These are phyloP conservation scores for Priocnemis perturbator DNA, from an alignment of 2,888 invertebrate species.

Conservation along the genomic window DNA sequence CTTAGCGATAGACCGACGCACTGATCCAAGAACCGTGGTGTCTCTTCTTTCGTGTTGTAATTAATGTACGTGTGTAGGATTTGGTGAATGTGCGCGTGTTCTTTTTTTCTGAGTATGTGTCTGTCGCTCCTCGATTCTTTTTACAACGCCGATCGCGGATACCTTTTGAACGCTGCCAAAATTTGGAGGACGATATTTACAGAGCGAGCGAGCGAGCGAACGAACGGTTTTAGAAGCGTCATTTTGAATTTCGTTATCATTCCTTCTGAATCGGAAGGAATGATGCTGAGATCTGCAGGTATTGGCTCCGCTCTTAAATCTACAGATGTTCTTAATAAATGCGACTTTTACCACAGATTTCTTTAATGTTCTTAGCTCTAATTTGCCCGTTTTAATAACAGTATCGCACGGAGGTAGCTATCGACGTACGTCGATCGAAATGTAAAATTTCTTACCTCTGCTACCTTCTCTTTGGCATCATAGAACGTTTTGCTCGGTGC, in stretches of 20 bases:
- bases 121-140: not conserved
- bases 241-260: not conserved
- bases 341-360: too few species aligned
- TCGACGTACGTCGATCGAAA: too few species aligned
- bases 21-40: conserved; percentile 52
- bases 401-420: too few species aligned
- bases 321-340: not conserved
- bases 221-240: conserved; percentile 7
- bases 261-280: too few species aligned
- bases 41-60: conserved; percentile 10
- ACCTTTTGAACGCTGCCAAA: conserved; percentile 23
- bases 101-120: too few species aligned
- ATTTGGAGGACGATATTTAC: conserved; percentile 60
- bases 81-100: too few species aligned
- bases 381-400: not conserved
- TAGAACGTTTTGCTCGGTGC: too few species aligned
- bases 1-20: conserved; percentile 49
- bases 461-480: too few species aligned
- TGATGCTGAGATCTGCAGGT: not conserved
- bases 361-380: not conserved
- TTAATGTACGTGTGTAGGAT: too few species aligned
- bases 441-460: too few species aligned
- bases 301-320: not conserved
- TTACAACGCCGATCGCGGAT: conserved; percentile 5
- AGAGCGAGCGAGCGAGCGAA: conserved; percentile 34